These are phyloP conservation scores for Pseudoatta argentina DNA, from an alignment of 1,140 invertebrate genomes.

Conservation along the genomic window DNA sequence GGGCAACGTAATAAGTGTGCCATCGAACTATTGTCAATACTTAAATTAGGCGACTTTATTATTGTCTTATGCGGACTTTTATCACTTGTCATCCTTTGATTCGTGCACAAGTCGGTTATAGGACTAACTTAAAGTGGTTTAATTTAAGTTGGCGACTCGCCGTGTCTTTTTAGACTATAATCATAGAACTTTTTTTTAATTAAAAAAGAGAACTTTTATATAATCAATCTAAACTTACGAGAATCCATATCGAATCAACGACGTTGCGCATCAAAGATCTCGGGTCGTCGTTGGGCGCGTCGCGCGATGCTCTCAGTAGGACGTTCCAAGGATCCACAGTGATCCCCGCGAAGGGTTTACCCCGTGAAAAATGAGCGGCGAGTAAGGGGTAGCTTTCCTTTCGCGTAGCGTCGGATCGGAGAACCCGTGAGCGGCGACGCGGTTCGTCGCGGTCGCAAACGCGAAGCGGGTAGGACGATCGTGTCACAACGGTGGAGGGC, in stretches of 20 bases:
- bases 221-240: neutral
- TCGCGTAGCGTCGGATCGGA: conserved; percentile 27
- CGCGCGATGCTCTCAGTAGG: conserved; percentile 2
- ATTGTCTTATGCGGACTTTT: neutral
- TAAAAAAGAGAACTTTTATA: neutral
- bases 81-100: neutral
- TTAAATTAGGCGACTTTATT: neutral
- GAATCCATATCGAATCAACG: neutral
- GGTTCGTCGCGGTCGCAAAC: conserved; percentile 17
- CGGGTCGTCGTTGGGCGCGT: neutral
- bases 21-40: neutral
- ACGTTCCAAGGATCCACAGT: neutral
- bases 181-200: neutral
- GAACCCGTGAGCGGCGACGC: conserved; percentile 3
- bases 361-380: conserved; percentile 37
- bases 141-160: neutral
- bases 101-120: neutral
- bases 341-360: conserved; percentile 2
- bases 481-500: conserved; percentile 79
- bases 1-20: neutral
- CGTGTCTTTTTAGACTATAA: neutral
- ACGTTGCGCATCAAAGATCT: neutral
- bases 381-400: neutral
- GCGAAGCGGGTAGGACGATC: conserved; percentile 46
- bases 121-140: neutral